phyloP scores from a whole-genome alignment of 2,113 vertebrate species.

The Bettongia penicillata region DNA sequence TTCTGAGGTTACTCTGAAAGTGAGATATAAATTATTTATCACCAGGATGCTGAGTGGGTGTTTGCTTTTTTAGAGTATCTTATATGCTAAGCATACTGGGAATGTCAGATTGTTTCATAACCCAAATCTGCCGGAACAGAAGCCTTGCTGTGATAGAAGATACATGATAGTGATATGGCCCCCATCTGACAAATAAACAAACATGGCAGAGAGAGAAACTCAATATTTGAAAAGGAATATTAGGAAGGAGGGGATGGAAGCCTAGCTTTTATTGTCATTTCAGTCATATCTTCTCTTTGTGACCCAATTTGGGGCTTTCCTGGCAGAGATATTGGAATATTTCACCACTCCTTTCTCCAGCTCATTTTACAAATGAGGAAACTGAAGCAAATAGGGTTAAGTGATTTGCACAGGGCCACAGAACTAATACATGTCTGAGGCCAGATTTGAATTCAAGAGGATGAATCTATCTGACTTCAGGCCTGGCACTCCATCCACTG shows the following conservation, averaged over 20 bases:
- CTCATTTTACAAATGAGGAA: neutral
- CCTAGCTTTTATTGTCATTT: neutral
- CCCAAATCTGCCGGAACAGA: neutral
- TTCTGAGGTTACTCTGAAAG: constrained; percentile 20
- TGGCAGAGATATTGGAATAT: neutral
- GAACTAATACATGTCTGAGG: neutral
- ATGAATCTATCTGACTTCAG: neutral
- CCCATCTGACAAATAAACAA: constrained; percentile 20
- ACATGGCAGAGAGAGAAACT: neutral
- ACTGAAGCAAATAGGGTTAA: neutral
- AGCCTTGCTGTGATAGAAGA: constrained; percentile 8
- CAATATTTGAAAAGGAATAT: neutral
- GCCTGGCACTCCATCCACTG: neutral
- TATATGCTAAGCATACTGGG: neutral
- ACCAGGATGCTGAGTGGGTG: neutral
- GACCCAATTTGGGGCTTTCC: neutral
- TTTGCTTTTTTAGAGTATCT: constrained; percentile 30
- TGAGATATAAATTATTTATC: constrained; percentile 24
- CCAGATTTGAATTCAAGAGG: neutral
- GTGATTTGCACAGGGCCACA: neutral
- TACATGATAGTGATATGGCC: neutral
- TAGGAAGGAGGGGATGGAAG: neutral
- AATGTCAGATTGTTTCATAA: constrained; percentile 21
- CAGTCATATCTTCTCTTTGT: neutral
- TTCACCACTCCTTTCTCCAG: neutral